A percentile compares a stretch with the other conserved stretches of the same genome.
phyloP scores from a whole-genome alignment of 2,797 vertebrate genomes.

The Phylloscopus collybita region DNA sequence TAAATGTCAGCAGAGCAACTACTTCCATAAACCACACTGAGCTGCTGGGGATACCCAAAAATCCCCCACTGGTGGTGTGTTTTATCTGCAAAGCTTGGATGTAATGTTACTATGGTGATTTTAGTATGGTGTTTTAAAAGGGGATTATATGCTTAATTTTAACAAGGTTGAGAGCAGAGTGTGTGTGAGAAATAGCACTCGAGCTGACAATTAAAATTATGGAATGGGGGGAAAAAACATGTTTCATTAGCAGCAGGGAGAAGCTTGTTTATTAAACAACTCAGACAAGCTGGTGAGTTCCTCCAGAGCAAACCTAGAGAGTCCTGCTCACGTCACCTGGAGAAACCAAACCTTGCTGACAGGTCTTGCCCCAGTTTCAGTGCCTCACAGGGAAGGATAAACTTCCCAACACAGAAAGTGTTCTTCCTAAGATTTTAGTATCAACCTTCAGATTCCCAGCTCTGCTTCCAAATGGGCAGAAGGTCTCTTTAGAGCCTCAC shows the following conservation, averaged over 20 bases:
- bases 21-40: slow-evolving; percentile 65
- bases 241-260: slow-evolving; percentile 33
- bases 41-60: slow-evolving; percentile 67
- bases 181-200: slow-evolving; percentile 70
- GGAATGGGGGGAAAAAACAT: neutral
- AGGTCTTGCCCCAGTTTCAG: neutral
- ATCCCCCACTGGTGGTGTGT: slow-evolving; percentile 60
- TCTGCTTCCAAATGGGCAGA: neutral
- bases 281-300: slow-evolving; percentile 36
- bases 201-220: slow-evolving; percentile 74
- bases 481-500: neutral
- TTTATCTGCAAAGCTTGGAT: slow-evolving; percentile 74
- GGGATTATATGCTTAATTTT: slow-evolving; percentile 81
- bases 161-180: slow-evolving; percentile 75
- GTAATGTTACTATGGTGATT: slow-evolving; percentile 79
- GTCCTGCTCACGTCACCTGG: neutral
- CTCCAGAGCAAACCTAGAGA: neutral
- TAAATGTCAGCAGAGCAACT: slow-evolving; percentile 61
- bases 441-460: neutral
- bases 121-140: slow-evolving; percentile 75
- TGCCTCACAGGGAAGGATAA: neutral
- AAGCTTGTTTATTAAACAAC: slow-evolving; percentile 56
- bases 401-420: neutral
- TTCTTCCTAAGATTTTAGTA: neutral
- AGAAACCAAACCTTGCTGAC: neutral